These are phyloP conservation scores for Gambusia yucatana DNA, from an alignment of 2,797 vertebrate species.

Conservation along the genomic window DNA sequence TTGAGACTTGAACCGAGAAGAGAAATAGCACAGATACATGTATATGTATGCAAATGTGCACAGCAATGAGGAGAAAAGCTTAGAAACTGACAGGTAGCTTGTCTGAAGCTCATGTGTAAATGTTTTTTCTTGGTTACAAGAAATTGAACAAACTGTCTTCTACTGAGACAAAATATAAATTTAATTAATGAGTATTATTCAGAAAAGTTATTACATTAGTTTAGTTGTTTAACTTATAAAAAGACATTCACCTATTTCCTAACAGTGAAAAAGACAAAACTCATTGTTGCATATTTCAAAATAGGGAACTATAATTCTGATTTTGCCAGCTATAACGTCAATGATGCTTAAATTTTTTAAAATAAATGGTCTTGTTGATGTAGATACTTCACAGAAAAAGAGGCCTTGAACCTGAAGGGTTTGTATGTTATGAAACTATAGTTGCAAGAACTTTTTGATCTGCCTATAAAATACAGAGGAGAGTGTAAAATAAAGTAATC, in stretches of 20 bases:
- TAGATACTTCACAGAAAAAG: background rate
- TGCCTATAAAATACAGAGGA: no score
- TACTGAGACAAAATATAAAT: background rate
- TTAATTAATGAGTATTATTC: slow-evolving; percentile 13
- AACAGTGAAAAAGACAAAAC: background rate
- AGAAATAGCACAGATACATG: background rate
- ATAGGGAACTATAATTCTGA: background rate
- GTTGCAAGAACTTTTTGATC: background rate
- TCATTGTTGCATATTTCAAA: background rate
- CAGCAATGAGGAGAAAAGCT: background rate
- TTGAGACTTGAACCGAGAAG: slow-evolving; percentile 7
- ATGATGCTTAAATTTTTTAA: background rate
- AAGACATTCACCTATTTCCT: background rate
- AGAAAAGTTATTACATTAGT: slow-evolving; percentile 22
- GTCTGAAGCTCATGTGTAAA: background rate
- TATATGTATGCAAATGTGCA: background rate
- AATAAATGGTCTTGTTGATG: background rate
- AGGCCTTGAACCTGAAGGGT: background rate
- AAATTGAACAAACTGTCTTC: background rate
- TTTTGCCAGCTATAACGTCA: background rate
- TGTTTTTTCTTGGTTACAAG: background rate
- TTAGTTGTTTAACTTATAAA: slow-evolving; percentile 2
- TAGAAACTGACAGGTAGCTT: background rate
- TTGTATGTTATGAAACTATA: background rate
- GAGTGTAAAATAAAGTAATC: background rate